Evolutionary conservation across 1,140 invertebrate genomes (phyloP).

Genomic region (Drosophila kohkoa): DNA sequence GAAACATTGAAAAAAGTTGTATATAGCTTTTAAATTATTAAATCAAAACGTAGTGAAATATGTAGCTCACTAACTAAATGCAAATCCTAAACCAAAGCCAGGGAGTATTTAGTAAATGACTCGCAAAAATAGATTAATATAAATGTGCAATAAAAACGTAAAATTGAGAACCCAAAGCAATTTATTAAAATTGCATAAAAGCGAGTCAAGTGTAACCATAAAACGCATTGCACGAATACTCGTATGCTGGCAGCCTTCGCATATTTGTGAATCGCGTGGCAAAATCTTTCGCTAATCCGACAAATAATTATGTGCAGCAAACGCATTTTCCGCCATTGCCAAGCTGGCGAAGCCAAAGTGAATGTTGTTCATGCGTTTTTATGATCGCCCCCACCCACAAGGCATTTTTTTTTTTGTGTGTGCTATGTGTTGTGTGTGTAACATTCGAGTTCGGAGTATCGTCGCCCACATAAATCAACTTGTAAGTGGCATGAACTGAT

Average conservation of each 20-base stretch:
- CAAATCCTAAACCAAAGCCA: no score
- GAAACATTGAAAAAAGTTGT: no score
- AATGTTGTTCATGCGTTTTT: conserved; percentile 68
- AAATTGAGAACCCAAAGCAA: neutral
- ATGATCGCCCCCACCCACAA: conserved; percentile 51
- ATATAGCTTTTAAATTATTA: no score
- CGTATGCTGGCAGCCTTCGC: conserved; percentile 1
- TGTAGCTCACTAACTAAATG: no score
- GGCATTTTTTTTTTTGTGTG: conserved; percentile 22
- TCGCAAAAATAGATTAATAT: no score
- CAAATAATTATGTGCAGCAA: conserved; percentile 37
- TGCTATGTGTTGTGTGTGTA: conserved; percentile 4
- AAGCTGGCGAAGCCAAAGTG: conserved; percentile 52
- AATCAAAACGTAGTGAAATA: no score
- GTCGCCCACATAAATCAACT: conserved; percentile 79
- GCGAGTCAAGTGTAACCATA: neutral
- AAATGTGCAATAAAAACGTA: neutral
- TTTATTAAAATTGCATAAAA: neutral
- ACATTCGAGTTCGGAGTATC: conserved; percentile 16
- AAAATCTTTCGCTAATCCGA: conserved; percentile 40
- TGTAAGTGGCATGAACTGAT: conserved; percentile 51
- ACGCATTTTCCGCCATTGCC: conserved; percentile 72
- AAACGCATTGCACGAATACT: neutral
- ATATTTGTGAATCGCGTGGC: conserved; percentile 15
- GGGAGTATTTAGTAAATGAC: no score